Evolutionary conservation across 2,888 invertebrate species (phyloP), one percentile per base, ranked within the genome.

Genomic region (Thumatha senex): DNA sequence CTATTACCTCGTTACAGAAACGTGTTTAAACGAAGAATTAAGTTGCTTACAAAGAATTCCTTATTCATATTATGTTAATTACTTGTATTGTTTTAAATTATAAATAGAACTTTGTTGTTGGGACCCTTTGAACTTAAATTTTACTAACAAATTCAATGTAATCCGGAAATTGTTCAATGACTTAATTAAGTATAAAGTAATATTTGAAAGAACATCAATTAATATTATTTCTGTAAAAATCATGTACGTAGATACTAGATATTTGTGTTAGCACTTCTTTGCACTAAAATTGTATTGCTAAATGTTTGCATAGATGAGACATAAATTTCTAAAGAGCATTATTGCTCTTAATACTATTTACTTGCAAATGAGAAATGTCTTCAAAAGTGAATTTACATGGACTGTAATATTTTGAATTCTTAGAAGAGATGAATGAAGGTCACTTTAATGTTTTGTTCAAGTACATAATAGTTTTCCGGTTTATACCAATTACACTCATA

Each of bases 81-180:
- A 36, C 3, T 9, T 36, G 35, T 11, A 14, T 14, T 36, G 4
- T 36, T 36, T 30, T 40, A 30, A 46, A 40, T 45, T 24, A 14
- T 34, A 36, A 3, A 15, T 35, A 45, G 38, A 15, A 38, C 44
- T 11, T 36, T 55, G 47, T 54, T 38, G 36, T 18, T 33, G 30
- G 34, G 11, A 51, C 30, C 41, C 56, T 56, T 63, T 59, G 54
- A 63, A 64, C 61, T 64, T 66, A 2, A 64, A 56, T 59, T 60
- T 60, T 53, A 58, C 59, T 51, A 60, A 43, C 35, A 57, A 58
- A 63, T 60, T 60, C 51, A 56, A 46, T 56, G 61, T 42, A 48
- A 67, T 55, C 59, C 63, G 66, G 62, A 70, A 70, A 57, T 53
- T 42, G 18, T 53, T 61, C 56, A 48, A 58, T 48, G 46, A 54